Evolutionary conservation across 2,113 vertebrate species (phyloP).

Genomic region (Bambusicola thoracicus): DNA sequence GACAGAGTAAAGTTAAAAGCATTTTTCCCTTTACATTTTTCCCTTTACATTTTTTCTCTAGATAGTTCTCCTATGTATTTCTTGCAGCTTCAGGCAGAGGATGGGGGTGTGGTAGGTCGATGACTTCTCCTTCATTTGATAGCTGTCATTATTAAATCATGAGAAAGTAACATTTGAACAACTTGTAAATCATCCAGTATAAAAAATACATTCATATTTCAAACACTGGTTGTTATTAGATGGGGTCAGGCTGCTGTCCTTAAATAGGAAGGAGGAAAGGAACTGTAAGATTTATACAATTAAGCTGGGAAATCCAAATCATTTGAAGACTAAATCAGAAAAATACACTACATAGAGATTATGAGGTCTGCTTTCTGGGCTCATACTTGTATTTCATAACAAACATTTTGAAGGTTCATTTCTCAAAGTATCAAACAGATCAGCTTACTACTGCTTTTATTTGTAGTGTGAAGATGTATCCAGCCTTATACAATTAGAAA

Average conservation of each 20-base stretch:
- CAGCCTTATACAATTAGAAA: neutral
- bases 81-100: neutral
- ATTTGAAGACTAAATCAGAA: neutral
- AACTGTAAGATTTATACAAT: neutral
- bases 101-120: fast-evolving
- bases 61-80: neutral
- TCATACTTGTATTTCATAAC: neutral
- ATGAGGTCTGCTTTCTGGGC: neutral
- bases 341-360: neutral
- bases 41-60: neutral
- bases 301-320: neutral
- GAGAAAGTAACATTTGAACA: neutral
- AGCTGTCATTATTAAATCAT: neutral
- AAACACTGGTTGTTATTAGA: neutral
- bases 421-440: neutral
- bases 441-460: neutral
- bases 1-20: neutral
- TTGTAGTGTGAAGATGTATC: neutral
- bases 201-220: neutral
- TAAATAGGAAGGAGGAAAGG: neutral
- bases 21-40: neutral
- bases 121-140: fast-evolving
- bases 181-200: neutral
- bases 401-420: neutral
- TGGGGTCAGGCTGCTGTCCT: fast-evolving